Percentiles rank a stretch among this genome's conserved stretches.
Conservation (phyloP, 2,797 vertebrate species). For the Takifugu rubripes region DNA sequence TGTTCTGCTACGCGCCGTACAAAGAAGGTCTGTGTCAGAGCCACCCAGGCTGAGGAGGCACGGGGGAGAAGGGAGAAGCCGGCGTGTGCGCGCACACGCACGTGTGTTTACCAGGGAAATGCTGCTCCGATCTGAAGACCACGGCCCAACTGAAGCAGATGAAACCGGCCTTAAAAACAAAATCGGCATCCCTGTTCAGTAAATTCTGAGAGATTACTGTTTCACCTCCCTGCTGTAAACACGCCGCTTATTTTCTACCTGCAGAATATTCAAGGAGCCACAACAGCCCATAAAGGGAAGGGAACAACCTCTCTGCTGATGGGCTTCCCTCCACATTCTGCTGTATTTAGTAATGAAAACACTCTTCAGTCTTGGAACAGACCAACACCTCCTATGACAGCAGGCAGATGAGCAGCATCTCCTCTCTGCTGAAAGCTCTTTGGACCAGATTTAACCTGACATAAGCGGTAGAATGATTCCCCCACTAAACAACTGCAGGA, state of each 20-base stretch:
- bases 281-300: too few species aligned
- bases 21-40: slow-evolving; percentile 71
- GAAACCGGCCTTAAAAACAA: slow-evolving; percentile 2
- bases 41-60: slow-evolving; percentile 55
- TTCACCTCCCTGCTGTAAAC: slow-evolving; percentile 46
- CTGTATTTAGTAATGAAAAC: slow-evolving; percentile 17
- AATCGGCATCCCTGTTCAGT: slow-evolving; percentile 5
- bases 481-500: slow-evolving; percentile 53
- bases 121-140: slow-evolving; percentile 11
- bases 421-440: too few species aligned
- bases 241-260: slow-evolving; percentile 11
- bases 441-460: too few species aligned
- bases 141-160: slow-evolving; percentile 10
- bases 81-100: slow-evolving; percentile 47
- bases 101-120: slow-evolving; percentile 34
- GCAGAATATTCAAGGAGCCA: too few species aligned
- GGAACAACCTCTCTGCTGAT: too few species aligned
- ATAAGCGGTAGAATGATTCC: background rate
- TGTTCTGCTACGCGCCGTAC: slow-evolving; percentile 49
- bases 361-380: slow-evolving; percentile 19
- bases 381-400: slow-evolving; percentile 32
- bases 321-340: background rate
- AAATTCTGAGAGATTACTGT: slow-evolving; percentile 9
- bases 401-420: background rate
- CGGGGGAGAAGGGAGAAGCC: slow-evolving; percentile 5